These are phyloP conservation scores for Thalpophila matura DNA, from an alignment of 2,888 invertebrate genomes.

Conservation along the genomic window DNA sequence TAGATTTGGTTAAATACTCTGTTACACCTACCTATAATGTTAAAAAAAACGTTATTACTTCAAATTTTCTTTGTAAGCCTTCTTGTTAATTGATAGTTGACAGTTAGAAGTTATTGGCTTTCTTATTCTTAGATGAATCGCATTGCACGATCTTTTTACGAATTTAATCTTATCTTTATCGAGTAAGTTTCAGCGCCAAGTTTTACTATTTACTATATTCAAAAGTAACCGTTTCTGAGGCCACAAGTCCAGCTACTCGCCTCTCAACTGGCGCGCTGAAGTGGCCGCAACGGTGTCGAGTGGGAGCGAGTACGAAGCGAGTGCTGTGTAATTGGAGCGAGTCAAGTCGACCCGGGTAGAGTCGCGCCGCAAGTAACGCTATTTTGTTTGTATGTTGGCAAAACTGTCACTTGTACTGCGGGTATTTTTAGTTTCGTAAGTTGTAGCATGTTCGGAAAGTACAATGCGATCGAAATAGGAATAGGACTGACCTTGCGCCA, in stretches of 20 bases:
- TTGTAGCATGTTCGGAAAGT: neutral
- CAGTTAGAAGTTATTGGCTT: no score
- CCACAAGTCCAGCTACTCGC: constrained; percentile 31
- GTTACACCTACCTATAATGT: no score
- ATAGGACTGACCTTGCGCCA: no score
- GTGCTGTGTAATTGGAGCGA: constrained; percentile 59
- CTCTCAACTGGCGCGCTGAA: constrained; percentile 42
- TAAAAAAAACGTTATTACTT: no score
- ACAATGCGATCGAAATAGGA: no score
- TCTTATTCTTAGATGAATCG: no score
- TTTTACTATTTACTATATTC: constrained; percentile 31
- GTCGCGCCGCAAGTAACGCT: constrained; percentile 28
- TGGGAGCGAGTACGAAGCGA: constrained; percentile 38
- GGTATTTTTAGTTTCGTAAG: constrained; percentile 22
- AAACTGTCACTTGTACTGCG: constrained; percentile 11
- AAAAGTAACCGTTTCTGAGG: constrained; percentile 27
- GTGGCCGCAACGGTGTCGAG: constrained; percentile 63
- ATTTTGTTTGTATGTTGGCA: constrained; percentile 22
- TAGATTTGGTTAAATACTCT: no score
- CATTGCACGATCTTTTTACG: no score
- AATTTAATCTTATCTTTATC: no score
- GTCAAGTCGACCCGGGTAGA: constrained; percentile 51
- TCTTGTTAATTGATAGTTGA: no score
- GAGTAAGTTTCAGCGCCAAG: neutral
- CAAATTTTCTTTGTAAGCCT: no score